A percentile compares a stretch with the other conserved stretches of the same genome.
Evolutionary conservation across 2,113 vertebrate species (phyloP).

Genomic region (Aphyosemion australe): DNA sequence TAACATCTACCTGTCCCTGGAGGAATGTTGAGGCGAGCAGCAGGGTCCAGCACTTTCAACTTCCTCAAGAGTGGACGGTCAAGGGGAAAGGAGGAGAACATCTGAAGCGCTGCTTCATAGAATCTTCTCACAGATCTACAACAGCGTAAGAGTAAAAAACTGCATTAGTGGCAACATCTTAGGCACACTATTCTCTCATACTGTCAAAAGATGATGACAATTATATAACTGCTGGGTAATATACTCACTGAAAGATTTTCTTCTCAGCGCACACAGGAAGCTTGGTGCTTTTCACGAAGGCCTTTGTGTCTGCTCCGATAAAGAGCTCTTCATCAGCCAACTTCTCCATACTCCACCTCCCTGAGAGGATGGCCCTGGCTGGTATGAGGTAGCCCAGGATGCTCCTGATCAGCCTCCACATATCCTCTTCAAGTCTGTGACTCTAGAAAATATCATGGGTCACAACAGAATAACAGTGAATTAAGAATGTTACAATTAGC

Average conservation of each 20-base stretch:
- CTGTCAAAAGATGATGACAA: neutral
- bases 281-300: neutral
- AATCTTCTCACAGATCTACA: slow-evolving; percentile 4
- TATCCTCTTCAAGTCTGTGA: neutral
- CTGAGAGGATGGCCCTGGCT: neutral
- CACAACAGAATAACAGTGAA: too few species aligned
- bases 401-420: neutral
- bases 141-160: neutral
- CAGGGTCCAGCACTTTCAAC: neutral
- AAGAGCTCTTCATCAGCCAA: neutral
- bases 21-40: neutral
- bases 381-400: neutral
- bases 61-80: neutral
- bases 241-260: neutral
- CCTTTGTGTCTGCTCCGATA: neutral
- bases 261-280: neutral
- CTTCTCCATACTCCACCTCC: neutral
- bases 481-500: neutral
- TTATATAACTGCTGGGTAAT: neutral
- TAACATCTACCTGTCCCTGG: neutral
- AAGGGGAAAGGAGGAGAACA: neutral
- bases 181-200: neutral
- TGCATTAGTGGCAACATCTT: neutral
- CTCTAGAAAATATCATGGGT: neutral
- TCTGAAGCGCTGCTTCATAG: neutral